Base-by-base conservation (phyloP, 2,113 vertebrate species). In the Passer montanus region DNA sequence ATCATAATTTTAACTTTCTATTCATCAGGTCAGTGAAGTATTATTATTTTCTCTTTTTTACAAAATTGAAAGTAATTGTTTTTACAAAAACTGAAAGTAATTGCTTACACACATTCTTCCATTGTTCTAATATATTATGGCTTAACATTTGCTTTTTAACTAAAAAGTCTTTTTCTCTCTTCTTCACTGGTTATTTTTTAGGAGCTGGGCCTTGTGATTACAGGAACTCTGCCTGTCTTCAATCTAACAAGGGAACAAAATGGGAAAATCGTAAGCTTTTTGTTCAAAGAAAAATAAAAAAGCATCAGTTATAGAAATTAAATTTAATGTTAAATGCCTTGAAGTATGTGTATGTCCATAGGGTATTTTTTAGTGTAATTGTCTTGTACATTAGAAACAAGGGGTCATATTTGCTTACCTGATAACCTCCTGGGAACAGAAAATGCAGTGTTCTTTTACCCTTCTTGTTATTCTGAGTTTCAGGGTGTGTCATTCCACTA, bases 181-280 rank as follows among this genome's bases (percentile, higher is more conserved):
- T 44, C n/a, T 95, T 14, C 76, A 17, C 89, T 95, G 20, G 26
- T 85, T 91, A 37, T 93, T 84, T 84, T 81, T 47, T 97, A 99
- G 99, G 98, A 99, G 92, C 97, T 99, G 86, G 99, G 99, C 67
- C 98, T 99, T 93, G 99, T 99, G 94, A 99, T 99, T 92, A 99
- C 99, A 22, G 99, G 99, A 90, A 99, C 99, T 4, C 97, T 99
- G 55, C 99, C 99, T 15, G 99, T 99, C 91, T 99, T 99, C 97
- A 99, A 99, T 91, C 98, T 98, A 95, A 99, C 99, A 26, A 98
- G 94, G 75, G 97, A 97, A 91, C 98, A 97, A 78, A 97, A 97
- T 80, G 95, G 95, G 43, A 97, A 96, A 86, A 97, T 97, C 19
- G 97, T 98, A 97, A 97, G 96, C 60, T 55, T 6, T 67, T 73